phyloP scores from a whole-genome alignment of 1,140 invertebrate genomes.

The Papilio machaon region DNA sequence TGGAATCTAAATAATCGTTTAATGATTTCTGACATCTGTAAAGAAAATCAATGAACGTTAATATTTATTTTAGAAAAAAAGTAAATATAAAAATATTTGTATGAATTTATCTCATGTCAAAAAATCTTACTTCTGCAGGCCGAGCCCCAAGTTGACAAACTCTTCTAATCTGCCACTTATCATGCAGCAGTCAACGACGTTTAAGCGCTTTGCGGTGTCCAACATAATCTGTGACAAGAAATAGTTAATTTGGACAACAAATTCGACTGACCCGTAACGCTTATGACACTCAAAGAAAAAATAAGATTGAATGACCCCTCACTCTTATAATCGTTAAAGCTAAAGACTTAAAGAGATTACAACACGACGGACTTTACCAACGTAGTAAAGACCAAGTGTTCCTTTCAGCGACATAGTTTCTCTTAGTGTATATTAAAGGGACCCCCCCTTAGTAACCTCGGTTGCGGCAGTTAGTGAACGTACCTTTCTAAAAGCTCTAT shows the following conservation, averaged over 20 bases:
- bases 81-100: background rate
- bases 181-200: slow-evolving; percentile 90
- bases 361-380: too few relatives aligned
- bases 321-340: background rate
- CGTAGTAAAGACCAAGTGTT: background rate
- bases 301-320: background rate
- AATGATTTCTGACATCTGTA: slow-evolving; percentile 92
- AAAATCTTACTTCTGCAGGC: slow-evolving; percentile 85
- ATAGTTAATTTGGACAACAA: background rate
- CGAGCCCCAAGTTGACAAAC: slow-evolving; percentile 87
- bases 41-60: background rate
- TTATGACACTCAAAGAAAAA: background rate
- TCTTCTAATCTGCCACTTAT: slow-evolving; percentile 88
- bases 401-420: background rate
- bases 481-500: slow-evolving; percentile 89
- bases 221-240: slow-evolving; percentile 85
- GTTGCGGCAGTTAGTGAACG: too few relatives aligned
- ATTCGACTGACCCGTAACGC: background rate
- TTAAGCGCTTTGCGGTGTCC: slow-evolving; percentile 89
- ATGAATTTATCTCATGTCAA: background rate
- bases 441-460: too few relatives aligned
- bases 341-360: too few relatives aligned
- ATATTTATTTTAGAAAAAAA: background rate
- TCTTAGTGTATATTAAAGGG: too few relatives aligned
- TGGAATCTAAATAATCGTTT: slow-evolving; percentile 94